Base-by-base conservation (phyloP, 2,797 vertebrate species). In the Cossypha heuglini region DNA sequence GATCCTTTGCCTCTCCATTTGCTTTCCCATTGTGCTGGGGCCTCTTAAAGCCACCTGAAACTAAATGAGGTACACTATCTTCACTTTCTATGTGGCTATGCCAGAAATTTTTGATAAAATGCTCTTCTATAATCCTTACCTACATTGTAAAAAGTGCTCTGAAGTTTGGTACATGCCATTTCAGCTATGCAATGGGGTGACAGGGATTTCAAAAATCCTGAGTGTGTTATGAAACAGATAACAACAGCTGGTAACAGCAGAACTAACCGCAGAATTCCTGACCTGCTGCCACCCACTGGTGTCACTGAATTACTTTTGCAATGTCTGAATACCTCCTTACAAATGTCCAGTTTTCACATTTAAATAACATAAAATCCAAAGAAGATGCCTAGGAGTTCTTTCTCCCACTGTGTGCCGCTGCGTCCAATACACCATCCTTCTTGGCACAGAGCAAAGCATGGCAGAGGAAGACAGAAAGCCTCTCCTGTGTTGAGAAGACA, bases 61-160 rank as follows among this genome's bases (percentile, higher is more conserved):
- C 31, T 55, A 45, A 29, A 26, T n/a, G 38, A 59, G 8, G n/a
- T 1, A 1, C 7, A 35, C 0, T 25, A 51, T 12, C 25, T 25
- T 81, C 18, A 54, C 9, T 11, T 51, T 46, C 31, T 43, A 14
- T 16, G 13, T 10, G 9, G 21, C 26, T 46, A 19, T 0, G 2
- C 4, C 35, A 72, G n/a, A 82, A 93, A 29, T 15, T 13, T n/a
- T 12, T 21, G 25, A 48, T 57, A 45, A 89, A 94, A 43, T 21
- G 5, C 14, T 67, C 17, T 58, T 87, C 17, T 29, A 14, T 28
- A 67, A 26, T 37, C 19, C 58, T 86, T 58, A 62, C 26, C 18
- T 55, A 35, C 37, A n/a, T 11, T 16, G 29, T 26, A 55, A 63
- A 88, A 54, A 80, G 22, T 38, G 25, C 42, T 83, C 16, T 15